phyloP scores from a whole-genome alignment of 2,888 invertebrate genomes.

The Eupsilia transversa region DNA sequence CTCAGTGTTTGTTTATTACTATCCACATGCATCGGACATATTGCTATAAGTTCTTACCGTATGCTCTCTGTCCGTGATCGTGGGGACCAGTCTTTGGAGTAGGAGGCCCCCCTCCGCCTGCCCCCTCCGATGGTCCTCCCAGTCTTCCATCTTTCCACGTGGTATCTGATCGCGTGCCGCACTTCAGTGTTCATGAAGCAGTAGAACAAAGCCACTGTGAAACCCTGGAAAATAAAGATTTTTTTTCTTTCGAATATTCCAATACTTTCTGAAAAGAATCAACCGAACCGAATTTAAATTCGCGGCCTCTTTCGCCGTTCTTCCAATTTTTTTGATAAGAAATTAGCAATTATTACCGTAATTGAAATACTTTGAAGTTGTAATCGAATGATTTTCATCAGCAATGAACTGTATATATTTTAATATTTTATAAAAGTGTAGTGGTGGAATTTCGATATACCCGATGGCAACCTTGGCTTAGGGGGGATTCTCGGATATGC shows the following conservation, averaged over 20 bases:
- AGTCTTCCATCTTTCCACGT: constrained; percentile 94
- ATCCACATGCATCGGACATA: constrained; percentile 8
- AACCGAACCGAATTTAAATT: not conserved
- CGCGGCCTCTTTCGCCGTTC: not conserved
- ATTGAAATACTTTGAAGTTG: constrained; percentile 1
- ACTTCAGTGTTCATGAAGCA: constrained; percentile 98
- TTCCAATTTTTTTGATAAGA: not conserved
- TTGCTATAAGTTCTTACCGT: constrained; percentile 90
- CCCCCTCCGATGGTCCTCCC: constrained; percentile 92
- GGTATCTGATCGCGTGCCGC: constrained; percentile 95
- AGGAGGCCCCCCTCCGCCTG: constrained; percentile 92
- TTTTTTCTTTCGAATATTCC: constrained; percentile 1
- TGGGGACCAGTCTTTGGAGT: constrained; percentile 96
- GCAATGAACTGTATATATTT: not conserved
- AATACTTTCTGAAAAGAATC: not conserved
- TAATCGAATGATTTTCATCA: not conserved
- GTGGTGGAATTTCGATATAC: not conserved
- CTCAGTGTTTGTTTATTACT: constrained; percentile 5
- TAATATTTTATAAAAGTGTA: not conserved
- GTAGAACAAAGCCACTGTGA: constrained; percentile 97
- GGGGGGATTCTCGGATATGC: not conserved
- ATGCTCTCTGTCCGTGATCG: constrained; percentile 95
- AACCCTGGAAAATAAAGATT: constrained; percentile 92
- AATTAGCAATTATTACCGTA: not conserved
- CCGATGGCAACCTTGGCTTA: not conserved